phyloP scores from a whole-genome alignment of 1,140 invertebrate genomes.

The Tribolium madens region DNA sequence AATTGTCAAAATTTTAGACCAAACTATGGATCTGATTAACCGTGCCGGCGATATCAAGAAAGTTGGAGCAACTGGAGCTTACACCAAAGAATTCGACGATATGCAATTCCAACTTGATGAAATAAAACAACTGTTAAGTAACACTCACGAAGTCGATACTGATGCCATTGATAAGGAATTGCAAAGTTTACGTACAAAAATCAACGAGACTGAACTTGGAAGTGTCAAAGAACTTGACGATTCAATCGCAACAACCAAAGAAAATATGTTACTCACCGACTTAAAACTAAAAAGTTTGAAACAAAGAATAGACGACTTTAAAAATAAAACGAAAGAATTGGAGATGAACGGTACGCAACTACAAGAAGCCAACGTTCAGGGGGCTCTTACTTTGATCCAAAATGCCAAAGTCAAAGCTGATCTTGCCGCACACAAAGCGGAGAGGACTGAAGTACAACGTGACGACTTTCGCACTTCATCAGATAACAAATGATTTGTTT shows the following conservation, averaged over 20 bases:
- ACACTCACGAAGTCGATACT: conserved; percentile 69
- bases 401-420: conserved; percentile 80
- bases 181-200: conserved; percentile 65
- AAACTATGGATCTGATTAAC: conserved; percentile 81
- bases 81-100: conserved; percentile 91
- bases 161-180: conserved; percentile 66
- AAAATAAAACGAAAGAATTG: conserved; percentile 79
- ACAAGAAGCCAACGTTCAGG: conserved; percentile 95
- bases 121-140: conserved; percentile 82
- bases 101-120: conserved; percentile 89
- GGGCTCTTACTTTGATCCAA: conserved; percentile 90
- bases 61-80: conserved; percentile 93
- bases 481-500: too few relatives aligned
- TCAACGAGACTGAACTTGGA: conserved; percentile 68
- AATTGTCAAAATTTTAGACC: conserved; percentile 66
- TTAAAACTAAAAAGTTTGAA: conserved; percentile 82
- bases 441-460: conserved; percentile 68
- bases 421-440: conserved; percentile 75
- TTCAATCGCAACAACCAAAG: conserved; percentile 80
- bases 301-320: conserved; percentile 78
- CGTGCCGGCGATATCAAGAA: conserved; percentile 92
- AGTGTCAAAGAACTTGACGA: conserved; percentile 73
- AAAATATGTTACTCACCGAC: conserved; percentile 82
- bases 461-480: too few relatives aligned
- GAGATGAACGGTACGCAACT: conserved; percentile 90